Conservation (phyloP, 2,113 vertebrate species). For the Cyanocitta stelleri region DNA sequence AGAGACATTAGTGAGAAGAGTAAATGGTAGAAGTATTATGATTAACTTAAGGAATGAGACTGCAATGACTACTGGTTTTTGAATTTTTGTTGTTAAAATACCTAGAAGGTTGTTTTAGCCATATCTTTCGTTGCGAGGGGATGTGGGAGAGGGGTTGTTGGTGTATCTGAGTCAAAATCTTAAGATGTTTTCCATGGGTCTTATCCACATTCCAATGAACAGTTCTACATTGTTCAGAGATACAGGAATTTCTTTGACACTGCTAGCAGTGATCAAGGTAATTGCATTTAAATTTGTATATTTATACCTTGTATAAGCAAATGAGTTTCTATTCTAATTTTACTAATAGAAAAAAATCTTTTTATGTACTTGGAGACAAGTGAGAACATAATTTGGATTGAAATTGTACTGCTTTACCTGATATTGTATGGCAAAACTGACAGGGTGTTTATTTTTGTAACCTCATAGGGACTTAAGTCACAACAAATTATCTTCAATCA, state of each 20-base stretch:
- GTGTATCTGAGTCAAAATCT: not conserved
- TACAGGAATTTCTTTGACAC: not conserved
- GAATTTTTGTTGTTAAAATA: not conserved
- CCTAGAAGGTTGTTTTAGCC: not conserved
- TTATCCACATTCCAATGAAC: not conserved
- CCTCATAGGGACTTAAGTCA: constrained; percentile 88
- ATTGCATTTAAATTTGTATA: not conserved
- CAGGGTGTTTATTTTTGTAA: constrained; percentile 57
- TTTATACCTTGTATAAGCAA: not conserved
- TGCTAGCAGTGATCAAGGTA: not conserved
- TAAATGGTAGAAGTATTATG: not conserved
- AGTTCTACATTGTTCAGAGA: not conserved
- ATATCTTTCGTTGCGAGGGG: not conserved
- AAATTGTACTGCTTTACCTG: not conserved
- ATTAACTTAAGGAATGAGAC: not conserved
- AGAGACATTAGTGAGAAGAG: not conserved
- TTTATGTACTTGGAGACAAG: not conserved
- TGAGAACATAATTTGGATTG: not conserved
- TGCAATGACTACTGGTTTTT: not conserved
- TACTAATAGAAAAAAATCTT: not conserved
- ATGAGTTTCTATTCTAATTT: not conserved
- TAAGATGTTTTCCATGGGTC: not conserved
- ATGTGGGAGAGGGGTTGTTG: not conserved
- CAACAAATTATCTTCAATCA: constrained; percentile 87
- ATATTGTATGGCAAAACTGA: not conserved